A percentile compares a stretch with the other conserved stretches of the same genome.
These are phyloP conservation scores for Arremon aurantiirostris DNA, from an alignment of 2,797 vertebrate genomes.

Conservation along the genomic window DNA sequence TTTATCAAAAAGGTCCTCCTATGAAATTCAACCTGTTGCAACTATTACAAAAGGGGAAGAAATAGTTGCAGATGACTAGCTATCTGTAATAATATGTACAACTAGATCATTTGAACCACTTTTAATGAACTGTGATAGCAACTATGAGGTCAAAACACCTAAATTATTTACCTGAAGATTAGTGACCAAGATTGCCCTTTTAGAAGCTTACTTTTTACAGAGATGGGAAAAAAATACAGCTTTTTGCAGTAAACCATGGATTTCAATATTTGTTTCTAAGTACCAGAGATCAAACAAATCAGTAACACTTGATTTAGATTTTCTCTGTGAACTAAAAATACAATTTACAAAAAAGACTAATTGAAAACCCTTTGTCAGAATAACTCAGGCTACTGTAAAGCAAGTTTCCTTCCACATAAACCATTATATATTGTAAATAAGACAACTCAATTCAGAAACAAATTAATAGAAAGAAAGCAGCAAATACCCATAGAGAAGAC, in stretches of 20 bases:
- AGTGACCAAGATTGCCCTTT: not conserved
- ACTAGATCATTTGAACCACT: not conserved
- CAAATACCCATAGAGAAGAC: not conserved
- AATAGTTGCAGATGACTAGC: not conserved
- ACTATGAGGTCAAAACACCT: not conserved
- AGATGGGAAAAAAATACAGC: not conserved
- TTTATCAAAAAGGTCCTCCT: not conserved
- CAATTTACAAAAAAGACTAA: not conserved
- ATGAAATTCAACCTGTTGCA: not conserved
- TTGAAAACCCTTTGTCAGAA: not conserved
- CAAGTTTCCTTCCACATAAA: not conserved
- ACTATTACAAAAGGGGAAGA: not conserved
- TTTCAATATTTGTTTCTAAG: not conserved
- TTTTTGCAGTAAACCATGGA: not conserved
- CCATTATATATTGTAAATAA: not conserved
- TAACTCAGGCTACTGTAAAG: not conserved
- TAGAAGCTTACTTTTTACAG: not conserved
- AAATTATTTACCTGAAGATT: not conserved
- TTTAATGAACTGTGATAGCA: not conserved
- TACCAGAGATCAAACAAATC: not conserved
- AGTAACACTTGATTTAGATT: not conserved
- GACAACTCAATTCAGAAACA: not conserved
- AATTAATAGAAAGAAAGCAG: not conserved
- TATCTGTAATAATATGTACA: not conserved
- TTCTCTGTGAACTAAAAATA: not conserved